A percentile compares a stretch with the other conserved stretches of the same genome.
Conservation (phyloP, 1,140 invertebrate species). For the Microplitis mediator region DNA sequence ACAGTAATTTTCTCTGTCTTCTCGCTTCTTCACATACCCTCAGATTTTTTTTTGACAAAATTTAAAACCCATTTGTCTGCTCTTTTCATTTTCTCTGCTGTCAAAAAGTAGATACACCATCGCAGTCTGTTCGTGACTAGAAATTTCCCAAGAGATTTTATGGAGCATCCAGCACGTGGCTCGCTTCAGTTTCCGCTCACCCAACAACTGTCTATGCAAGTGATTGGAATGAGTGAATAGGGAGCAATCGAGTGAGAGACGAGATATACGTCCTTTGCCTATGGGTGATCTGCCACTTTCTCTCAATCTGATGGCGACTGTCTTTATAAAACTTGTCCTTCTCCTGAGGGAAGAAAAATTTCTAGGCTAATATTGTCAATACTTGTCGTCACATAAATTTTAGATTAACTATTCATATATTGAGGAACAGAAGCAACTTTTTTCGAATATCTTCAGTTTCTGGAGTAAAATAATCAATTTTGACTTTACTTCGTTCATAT, state of each 20-base stretch:
- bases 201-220: neutral
- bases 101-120: neutral
- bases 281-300: slow-evolving; percentile 19
- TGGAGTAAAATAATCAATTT: no score
- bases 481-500: no score
- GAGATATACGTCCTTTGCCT: neutral
- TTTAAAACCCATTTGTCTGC: neutral
- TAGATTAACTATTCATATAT: no score
- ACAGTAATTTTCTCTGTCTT: no score
- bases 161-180: neutral
- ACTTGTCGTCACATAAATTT: neutral
- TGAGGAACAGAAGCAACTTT: no score
- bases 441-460: no score
- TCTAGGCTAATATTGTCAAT: neutral
- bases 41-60: slow-evolving; percentile 1
- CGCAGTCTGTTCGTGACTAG: slow-evolving; percentile 27
- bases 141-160: slow-evolving; percentile 28
- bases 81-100: neutral
- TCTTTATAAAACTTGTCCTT: neutral
- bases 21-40: no score
- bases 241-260: slow-evolving; percentile 13
- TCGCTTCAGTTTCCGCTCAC: neutral
- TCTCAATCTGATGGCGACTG: slow-evolving; percentile 13
- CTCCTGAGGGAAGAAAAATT: neutral
- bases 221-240: neutral